Conservation (phyloP, 1,140 invertebrate species). For the Panonychus citri region DNA sequence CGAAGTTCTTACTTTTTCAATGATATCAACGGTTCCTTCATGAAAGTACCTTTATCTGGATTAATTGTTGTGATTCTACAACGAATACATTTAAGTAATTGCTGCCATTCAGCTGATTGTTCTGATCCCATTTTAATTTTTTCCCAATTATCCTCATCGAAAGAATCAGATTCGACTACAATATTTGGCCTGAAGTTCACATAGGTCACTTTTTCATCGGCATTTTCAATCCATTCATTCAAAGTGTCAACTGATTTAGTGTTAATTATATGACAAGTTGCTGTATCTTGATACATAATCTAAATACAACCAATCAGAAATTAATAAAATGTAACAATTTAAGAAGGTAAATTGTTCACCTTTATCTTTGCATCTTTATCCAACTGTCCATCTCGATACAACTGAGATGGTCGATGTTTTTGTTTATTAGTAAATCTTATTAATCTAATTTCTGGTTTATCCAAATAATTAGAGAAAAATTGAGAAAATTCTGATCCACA, state of each 20-base stretch:
- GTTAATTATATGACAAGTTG: conserved; percentile 16
- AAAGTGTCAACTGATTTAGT: conserved; percentile 19
- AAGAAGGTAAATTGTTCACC: too few relatives aligned
- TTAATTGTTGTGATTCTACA: conserved; percentile 22
- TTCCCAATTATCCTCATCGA: conserved; percentile 18
- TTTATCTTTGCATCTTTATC: too few relatives aligned
- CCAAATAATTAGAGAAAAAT: conserved; percentile 4
- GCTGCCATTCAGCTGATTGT: too few relatives aligned
- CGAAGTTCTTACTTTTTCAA: too few relatives aligned
- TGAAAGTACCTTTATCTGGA: conserved; percentile 16
- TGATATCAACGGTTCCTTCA: too few relatives aligned
- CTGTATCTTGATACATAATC: conserved; percentile 5
- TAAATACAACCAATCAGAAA: too few relatives aligned
- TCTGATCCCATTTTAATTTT: neutral
- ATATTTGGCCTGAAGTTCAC: conserved; percentile 18
- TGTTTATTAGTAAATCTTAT: neutral
- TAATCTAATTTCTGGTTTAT: neutral
- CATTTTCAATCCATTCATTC: conserved; percentile 16
- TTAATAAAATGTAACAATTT: too few relatives aligned
- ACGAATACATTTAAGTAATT: conserved; percentile 14
- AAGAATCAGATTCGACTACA: conserved; percentile 15
- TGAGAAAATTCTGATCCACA: conserved; percentile 3
- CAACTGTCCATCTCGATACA: neutral
- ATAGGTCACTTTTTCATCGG: conserved; percentile 10
- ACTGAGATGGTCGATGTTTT: neutral